phyloP scores from a whole-genome alignment of 2,113 vertebrate species.

The Eira barbara region DNA sequence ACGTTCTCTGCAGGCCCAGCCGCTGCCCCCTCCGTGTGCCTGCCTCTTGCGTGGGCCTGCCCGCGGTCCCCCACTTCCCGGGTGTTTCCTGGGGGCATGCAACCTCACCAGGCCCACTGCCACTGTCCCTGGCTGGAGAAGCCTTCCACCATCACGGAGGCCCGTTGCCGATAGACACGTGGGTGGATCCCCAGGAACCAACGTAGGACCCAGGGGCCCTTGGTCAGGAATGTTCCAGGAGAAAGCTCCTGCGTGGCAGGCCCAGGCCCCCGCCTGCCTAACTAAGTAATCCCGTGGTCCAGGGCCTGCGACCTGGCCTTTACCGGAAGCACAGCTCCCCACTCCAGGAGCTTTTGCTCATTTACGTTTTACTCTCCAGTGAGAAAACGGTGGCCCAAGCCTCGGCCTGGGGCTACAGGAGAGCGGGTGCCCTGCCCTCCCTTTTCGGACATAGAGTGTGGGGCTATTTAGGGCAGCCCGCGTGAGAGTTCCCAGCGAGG shows the following conservation, averaged over 20 bases:
- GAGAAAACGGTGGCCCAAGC: neutral
- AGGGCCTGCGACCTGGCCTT: neutral
- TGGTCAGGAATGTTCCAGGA: neutral
- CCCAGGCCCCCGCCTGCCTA: neutral
- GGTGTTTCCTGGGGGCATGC: neutral
- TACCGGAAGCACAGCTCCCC: too few species aligned
- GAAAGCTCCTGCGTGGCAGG: neutral
- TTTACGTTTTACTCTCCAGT: neutral
- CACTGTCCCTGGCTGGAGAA: neutral
- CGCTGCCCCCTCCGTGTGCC: neutral
- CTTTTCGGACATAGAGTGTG: too few species aligned
- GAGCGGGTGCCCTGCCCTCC: neutral
- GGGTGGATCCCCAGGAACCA: neutral
- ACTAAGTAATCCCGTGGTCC: fast-evolving
- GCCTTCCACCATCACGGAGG: fast-evolving
- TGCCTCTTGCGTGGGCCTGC: neutral
- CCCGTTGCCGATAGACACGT: fast-evolving
- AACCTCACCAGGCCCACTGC: neutral
- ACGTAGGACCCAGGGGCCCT: neutral
- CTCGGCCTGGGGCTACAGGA: neutral
- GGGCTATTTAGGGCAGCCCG: neutral
- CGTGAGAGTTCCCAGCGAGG: neutral
- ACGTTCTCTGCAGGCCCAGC: neutral
- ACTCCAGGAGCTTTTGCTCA: too few species aligned
- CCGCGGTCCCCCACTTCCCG: fast-evolving